Conservation (phyloP, 2,113 vertebrate genomes). For the Carettochelys insculpta region DNA sequence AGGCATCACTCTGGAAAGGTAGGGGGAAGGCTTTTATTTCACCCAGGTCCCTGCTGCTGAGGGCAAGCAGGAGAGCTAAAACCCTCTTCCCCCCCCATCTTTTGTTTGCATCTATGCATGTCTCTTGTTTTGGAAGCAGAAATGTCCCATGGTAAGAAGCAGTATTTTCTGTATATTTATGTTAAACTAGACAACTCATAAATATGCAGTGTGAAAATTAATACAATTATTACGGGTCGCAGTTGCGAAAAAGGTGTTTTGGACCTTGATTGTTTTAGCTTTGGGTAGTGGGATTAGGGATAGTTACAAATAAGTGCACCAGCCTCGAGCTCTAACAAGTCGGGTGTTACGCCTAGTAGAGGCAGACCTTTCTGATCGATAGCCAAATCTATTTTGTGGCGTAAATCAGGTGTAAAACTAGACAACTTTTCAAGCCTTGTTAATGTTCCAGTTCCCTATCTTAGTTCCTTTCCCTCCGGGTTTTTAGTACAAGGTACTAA, state of each 20-base stretch:
- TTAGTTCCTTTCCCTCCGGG: background rate
- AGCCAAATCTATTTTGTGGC: conserved; percentile 24
- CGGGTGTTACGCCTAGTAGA: background rate
- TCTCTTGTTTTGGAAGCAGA: background rate
- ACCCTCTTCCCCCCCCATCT: no score
- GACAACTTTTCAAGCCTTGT: conserved; percentile 61
- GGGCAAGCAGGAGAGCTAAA: no score
- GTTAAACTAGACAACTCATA: background rate
- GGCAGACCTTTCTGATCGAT: background rate
- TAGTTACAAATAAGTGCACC: background rate
- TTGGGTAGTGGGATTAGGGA: background rate
- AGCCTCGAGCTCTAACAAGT: background rate
- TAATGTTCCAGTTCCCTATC: background rate
- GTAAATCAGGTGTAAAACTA: conserved; percentile 32
- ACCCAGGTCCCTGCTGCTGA: no score
- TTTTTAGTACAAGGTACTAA: conserved; percentile 39
- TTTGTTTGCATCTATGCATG: background rate
- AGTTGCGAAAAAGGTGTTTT: background rate
- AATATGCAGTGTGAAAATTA: background rate
- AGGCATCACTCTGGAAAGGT: no score
- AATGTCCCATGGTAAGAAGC: background rate
- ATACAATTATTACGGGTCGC: background rate
- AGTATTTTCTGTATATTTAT: conserved; percentile 33
- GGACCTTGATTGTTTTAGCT: background rate
- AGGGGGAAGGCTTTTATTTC: no score